phyloP scores from a whole-genome alignment of 2,113 vertebrate genomes.

The Polypterus senegalus region DNA sequence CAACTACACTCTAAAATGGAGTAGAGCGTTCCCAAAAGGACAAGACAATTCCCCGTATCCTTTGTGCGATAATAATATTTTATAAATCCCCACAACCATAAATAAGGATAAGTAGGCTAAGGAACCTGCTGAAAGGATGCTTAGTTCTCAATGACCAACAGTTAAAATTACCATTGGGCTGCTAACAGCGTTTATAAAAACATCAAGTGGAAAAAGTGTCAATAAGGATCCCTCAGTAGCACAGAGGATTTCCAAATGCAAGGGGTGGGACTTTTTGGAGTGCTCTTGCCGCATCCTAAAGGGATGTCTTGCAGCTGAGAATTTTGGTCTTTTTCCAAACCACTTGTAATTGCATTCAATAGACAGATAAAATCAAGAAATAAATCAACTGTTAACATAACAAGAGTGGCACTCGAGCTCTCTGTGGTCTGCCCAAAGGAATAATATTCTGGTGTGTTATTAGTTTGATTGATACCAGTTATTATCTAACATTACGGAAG shows the following conservation, averaged over 20 bases:
- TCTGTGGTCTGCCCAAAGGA: not conserved
- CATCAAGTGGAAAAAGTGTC: not conserved
- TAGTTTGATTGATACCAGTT: constrained; percentile 1
- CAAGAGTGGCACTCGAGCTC: not conserved
- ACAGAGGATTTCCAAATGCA: not conserved
- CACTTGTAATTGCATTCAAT: not conserved
- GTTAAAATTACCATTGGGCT: not conserved
- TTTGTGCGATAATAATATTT: no score
- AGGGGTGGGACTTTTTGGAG: not conserved
- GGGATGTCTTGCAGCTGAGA: not conserved
- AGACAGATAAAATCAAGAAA: not conserved
- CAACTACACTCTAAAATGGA: no score
- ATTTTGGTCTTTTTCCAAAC: not conserved
- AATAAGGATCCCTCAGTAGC: not conserved
- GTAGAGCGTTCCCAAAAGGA: no score
- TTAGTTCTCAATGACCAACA: not conserved
- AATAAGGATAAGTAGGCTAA: no score
- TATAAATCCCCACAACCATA: no score
- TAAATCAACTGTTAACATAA: not conserved
- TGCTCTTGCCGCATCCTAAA: not conserved
- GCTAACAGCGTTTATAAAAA: not conserved
- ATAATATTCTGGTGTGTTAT: not conserved
- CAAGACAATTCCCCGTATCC: no score
- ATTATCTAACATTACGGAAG: not conserved
- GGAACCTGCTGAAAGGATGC: not conserved